Percentiles rank a stretch among this genome's conserved stretches.
phyloP scores from a whole-genome alignment of 1,140 invertebrate species.

The Lepidurus apus region DNA sequence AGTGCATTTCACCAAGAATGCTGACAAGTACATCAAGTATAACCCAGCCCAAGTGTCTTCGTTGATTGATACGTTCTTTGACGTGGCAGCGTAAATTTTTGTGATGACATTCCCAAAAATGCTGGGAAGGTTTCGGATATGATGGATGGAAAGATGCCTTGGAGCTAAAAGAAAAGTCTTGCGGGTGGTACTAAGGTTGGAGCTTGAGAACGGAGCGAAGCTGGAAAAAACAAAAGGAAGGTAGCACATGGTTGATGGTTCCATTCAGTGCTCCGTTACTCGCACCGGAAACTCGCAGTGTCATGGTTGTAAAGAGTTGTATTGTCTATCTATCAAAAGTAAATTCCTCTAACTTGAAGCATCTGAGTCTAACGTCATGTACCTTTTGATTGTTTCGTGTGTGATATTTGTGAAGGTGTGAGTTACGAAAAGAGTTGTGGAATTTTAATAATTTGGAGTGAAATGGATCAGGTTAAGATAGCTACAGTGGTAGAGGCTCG shows the following conservation, averaged over 20 bases:
- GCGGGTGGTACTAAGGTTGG: not conserved
- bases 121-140: constrained; percentile 8
- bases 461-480: no score
- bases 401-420: no score
- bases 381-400: no score
- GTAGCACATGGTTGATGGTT: constrained; percentile 8
- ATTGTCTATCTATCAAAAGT: not conserved
- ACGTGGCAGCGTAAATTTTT: constrained; percentile 53
- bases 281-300: constrained; percentile 7
- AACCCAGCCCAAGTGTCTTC: constrained; percentile 72
- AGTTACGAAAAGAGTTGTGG: no score
- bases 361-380: no score
- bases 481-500: no score
- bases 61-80: constrained; percentile 77
- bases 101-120: not conserved
- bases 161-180: not conserved
- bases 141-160: not conserved
- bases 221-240: constrained; percentile 7
- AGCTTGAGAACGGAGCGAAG: not conserved
- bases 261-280: constrained; percentile 1
- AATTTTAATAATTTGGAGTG: no score
- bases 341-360: not conserved
- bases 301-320: not conserved
- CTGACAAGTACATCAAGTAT: constrained; percentile 91
- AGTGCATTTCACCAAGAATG: constrained; percentile 83